Base-by-base conservation (phyloP, 92 coral and sea anemone species). In the Chrysogorgia sp. region DNA sequence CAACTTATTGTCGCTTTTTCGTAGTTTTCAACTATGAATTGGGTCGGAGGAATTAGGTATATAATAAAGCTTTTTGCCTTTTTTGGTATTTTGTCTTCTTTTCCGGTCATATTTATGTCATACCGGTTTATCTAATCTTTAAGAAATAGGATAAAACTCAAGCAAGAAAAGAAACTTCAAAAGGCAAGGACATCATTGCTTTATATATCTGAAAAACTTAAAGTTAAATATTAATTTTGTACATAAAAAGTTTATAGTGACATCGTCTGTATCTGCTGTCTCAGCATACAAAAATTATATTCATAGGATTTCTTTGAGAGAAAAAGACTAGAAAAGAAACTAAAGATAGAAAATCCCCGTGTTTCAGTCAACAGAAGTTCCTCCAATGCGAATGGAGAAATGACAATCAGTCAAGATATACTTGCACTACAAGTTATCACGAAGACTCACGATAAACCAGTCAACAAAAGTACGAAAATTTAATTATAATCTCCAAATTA, bases 31-130 rank as follows among this genome's bases (percentile, higher is more conserved):
- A 37, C 41, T 3, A 72, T 72, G 79, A 72, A 72, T 40, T 72
- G 79, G 79, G 79, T 72, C 7, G 79, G 79, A 24, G 79, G 79
- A 72, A 72, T 53, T 29, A 72, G 79, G 79, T 72, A 34, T n/a
- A n/a, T n/a, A 72, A 50, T 72, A 13, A 21, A 30, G 29, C 10
- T n/a, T n/a, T n/a, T n/a, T n/a, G n/a, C n/a, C 10, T 37, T 37
- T 37, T 37, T 10, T 37, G 43, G 43, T 4, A 37, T 4, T 37
- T 4, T 37, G 6, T 37, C 10, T 37, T 37, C 62, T 56, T 56
- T 0, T 56, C 20, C 20, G 1, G 12, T 12, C 12, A 56, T 10
- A 0, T 56, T 23, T 12, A 17, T 56, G 62, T 56, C 30, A 28
- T 4, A 37, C 12, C 12, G 43, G 43, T 37, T 37, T 37, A 37